These are phyloP conservation scores for Synanceia verrucosa DNA, from an alignment of 2,797 vertebrate genomes.

Conservation along the genomic window DNA sequence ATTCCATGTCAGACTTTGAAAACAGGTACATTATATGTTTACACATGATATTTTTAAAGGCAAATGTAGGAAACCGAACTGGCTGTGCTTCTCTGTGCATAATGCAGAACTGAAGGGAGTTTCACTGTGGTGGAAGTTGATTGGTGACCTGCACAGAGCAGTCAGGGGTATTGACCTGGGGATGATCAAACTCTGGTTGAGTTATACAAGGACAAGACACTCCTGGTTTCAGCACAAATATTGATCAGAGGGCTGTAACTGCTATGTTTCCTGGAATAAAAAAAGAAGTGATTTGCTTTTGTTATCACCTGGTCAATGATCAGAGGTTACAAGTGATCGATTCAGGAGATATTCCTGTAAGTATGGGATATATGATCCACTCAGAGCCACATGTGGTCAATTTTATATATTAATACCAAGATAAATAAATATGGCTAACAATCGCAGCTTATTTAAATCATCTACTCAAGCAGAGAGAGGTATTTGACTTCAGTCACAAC, in stretches of 20 bases:
- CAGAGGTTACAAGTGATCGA: constrained; percentile 30
- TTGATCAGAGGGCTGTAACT: constrained; percentile 39
- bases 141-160: constrained; percentile 66
- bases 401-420: not conserved
- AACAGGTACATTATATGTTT: not conserved
- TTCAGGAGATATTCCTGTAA: constrained; percentile 19
- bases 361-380: not conserved
- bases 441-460: constrained; percentile 3
- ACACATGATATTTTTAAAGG: not conserved
- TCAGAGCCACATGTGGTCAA: not conserved
- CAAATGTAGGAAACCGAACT: not conserved
- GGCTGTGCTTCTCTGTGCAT: not conserved
- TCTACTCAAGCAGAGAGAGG: not conserved
- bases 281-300: constrained; percentile 6
- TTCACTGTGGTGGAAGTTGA: constrained; percentile 56
- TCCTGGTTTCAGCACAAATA: constrained; percentile 61
- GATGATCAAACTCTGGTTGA: constrained; percentile 72
- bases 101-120: constrained; percentile 56
- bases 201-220: constrained; percentile 57
- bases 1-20: not conserved
- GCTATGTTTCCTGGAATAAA: constrained; percentile 62
- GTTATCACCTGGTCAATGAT: constrained; percentile 37
- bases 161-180: constrained; percentile 71
- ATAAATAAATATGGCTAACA: constrained; percentile 16
- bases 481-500: constrained; percentile 49